Base-by-base conservation (phyloP, 2,797 vertebrate genomes). In the Muscicapa striata region DNA sequence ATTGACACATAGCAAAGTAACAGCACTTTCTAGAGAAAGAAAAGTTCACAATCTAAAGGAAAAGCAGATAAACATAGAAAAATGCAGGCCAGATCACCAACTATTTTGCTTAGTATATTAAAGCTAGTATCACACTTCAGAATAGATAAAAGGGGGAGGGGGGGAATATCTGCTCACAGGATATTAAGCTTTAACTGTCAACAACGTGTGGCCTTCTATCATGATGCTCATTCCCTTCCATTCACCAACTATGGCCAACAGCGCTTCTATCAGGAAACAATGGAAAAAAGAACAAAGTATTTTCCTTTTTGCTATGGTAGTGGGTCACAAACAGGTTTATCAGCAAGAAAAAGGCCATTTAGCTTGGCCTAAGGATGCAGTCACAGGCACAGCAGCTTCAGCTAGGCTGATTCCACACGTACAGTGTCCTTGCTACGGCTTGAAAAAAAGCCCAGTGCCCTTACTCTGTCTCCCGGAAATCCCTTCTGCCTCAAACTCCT, bases 361-460 rank as follows among this genome's bases (percentile, higher is more conserved):
- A 92, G 27, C 46, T 55, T 54, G 21, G 59, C 54, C 78, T 58
- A 26, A 76, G 63, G 68, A 69, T 43, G 32, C 49, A 45, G 46
- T n/a, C 38, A 45, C 41, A 68, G 38, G 46, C 34, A 66, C 9
- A 3, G 2, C 24, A 63, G 57, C 54, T 76, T 87, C 51, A 54
- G n/a, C 36, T 5, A 36, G 2, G 1, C 14, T 23, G 40, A 64
- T 72, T 84, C 63, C 73, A 20, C 41, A 58, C 63, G n/a, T 40
- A n/a, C 29, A 36, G 26, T 0, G 0, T n/a, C 70, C 78, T 77
- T 5, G 0, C 30, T 75, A 20, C 1, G 0, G 70, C 36, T 45
- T 61, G 59, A 45, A 59, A 73, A 52, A 40, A 76, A 76, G 40
- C 24, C 36, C 49, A 78, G 9, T 7, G 19, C 30, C n/a, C 40